phyloP scores from a whole-genome alignment of 2,797 vertebrate species.

The Chromobotia macracanthus region DNA sequence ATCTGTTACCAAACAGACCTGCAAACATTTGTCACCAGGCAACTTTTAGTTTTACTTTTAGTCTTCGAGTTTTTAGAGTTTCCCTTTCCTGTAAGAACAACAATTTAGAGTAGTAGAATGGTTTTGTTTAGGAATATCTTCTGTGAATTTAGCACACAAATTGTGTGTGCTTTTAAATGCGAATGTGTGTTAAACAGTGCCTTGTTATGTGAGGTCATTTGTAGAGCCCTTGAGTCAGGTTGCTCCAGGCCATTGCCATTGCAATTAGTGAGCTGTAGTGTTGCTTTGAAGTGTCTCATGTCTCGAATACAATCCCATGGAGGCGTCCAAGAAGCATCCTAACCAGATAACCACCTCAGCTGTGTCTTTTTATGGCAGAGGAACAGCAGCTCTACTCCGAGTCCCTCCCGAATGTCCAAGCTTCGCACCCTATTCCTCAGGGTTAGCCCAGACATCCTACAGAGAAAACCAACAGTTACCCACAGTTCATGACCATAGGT shows the following conservation, averaged over 20 bases:
- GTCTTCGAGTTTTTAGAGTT: slow-evolving; percentile 76
- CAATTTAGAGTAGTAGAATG: slow-evolving; percentile 11
- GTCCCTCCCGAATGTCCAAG: too few species aligned
- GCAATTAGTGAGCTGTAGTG: slow-evolving; percentile 14
- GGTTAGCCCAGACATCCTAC: too few species aligned
- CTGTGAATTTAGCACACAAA: not conserved
- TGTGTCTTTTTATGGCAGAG: too few species aligned
- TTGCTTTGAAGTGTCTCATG: not conserved
- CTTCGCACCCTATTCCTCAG: too few species aligned
- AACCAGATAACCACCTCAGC: too few species aligned
- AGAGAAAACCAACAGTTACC: too few species aligned
- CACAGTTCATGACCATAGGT: too few species aligned
- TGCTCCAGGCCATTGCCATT: slow-evolving; percentile 14
- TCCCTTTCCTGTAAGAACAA: slow-evolving; percentile 78
- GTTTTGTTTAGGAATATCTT: slow-evolving; percentile 23
- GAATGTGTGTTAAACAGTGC: not conserved
- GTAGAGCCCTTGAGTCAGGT: slow-evolving; percentile 9
- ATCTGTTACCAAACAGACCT: slow-evolving; percentile 7
- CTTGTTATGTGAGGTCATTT: slow-evolving; percentile 1
- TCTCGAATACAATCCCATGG: too few species aligned
- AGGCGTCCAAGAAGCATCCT: too few species aligned
- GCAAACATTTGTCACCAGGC: slow-evolving; percentile 63
- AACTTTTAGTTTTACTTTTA: not conserved
- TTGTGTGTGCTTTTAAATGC: slow-evolving; percentile 10
- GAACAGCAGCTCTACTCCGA: too few species aligned